phyloP scores from a whole-genome alignment of 2,888 invertebrate genomes.

The Mechanitis messenoides region DNA sequence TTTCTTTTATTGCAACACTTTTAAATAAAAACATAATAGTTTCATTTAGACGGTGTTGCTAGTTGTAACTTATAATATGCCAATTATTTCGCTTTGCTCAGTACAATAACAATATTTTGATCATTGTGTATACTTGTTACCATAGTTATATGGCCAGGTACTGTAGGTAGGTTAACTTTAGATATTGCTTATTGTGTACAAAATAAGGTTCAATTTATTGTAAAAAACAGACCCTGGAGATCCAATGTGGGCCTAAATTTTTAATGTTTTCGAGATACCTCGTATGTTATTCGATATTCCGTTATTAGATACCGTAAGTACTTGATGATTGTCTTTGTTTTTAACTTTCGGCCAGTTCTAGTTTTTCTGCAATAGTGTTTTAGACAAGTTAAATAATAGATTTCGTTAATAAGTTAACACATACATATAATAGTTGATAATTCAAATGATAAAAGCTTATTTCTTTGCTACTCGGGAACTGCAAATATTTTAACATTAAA shows the following conservation, averaged over 20 bases:
- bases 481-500: conserved; percentile 16
- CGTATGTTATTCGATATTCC: conserved; percentile 28
- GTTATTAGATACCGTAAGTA: conserved; percentile 30
- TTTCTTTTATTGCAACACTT: conserved; percentile 33
- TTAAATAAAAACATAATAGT: conserved; percentile 12
- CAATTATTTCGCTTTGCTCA: conserved; percentile 56
- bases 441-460: conserved; percentile 60
- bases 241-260: conserved; percentile 51
- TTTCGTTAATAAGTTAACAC: conserved; percentile 52
- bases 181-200: conserved; percentile 63
- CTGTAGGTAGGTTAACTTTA: conserved; percentile 62
- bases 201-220: conserved; percentile 52
- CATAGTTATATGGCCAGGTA: conserved; percentile 72
- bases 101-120: conserved; percentile 46
- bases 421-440: conserved; percentile 61
- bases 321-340: conserved; percentile 20
- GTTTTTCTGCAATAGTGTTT: conserved; percentile 45
- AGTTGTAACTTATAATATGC: conserved; percentile 27
- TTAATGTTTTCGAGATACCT: conserved; percentile 35
- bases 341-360: conserved; percentile 53
- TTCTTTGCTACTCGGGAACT: conserved; percentile 54
- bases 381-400: conserved; percentile 37
- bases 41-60: conserved; percentile 28
- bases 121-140: conserved; percentile 65
- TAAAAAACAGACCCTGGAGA: conserved; percentile 32